Percentiles rank a stretch among this genome's conserved stretches.
phyloP scores from a whole-genome alignment of 2,797 vertebrate species.

The Ceryle rudis region DNA sequence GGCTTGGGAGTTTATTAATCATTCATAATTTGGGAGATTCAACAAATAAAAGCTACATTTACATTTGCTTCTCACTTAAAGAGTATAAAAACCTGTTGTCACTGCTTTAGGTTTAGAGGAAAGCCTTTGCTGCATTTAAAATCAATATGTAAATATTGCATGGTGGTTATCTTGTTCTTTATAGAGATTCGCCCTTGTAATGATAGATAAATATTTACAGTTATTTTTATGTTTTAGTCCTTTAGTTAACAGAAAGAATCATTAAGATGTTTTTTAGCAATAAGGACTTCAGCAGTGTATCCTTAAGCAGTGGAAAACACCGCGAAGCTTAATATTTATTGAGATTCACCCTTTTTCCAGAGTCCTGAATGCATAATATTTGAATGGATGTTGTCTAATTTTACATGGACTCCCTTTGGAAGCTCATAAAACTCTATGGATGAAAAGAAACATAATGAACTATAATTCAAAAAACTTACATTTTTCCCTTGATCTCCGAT shows the following conservation, averaged over 20 bases:
- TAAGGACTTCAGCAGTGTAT: background rate
- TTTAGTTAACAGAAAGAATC: background rate
- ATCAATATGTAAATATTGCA: background rate
- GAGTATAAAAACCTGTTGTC: background rate
- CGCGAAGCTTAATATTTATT: background rate
- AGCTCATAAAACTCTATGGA: background rate
- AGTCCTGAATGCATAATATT: background rate
- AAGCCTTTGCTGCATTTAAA: background rate
- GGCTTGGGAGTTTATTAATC: background rate
- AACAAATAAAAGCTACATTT: background rate
- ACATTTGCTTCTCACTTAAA: background rate
- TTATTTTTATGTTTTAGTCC: background rate
- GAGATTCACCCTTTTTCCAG: background rate
- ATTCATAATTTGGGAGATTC: background rate
- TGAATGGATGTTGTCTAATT: background rate
- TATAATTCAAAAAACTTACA: background rate
- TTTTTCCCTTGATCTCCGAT: background rate
- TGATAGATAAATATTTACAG: conserved; percentile 5
- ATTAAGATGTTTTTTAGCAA: background rate
- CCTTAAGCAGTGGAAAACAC: background rate
- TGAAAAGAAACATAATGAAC: background rate
- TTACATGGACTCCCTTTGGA: background rate
- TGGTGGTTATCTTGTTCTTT: background rate
- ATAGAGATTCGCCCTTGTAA: background rate
- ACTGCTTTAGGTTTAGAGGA: background rate